Evolutionary conservation across 1,140 invertebrate species (phyloP).

Genomic region (Tetramorium alpestre): DNA sequence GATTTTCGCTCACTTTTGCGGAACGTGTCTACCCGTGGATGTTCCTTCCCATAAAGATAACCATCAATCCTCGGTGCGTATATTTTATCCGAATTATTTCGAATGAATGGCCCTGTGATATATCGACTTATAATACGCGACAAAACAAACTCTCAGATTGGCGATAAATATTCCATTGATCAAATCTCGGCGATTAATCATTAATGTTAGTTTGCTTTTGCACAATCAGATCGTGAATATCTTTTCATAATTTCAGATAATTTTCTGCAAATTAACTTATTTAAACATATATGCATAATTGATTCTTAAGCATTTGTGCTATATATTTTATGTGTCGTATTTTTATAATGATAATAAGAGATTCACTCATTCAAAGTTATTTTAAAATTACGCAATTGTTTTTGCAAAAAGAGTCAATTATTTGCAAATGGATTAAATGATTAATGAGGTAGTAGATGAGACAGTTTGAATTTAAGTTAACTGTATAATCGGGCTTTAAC

Average conservation of each 20-base stretch:
- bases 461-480: slow-evolving; percentile 57
- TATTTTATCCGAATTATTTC: slow-evolving; percentile 12
- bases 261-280: too few relatives aligned
- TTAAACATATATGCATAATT: too few relatives aligned
- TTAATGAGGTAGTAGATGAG: background rate
- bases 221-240: background rate
- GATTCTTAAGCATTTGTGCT: too few relatives aligned
- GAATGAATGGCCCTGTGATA: background rate
- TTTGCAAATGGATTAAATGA: background rate
- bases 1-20: background rate
- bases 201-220: background rate
- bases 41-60: background rate
- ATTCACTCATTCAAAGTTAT: background rate
- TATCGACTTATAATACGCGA: background rate
- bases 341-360: background rate
- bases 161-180: background rate
- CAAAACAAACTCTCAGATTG: background rate
- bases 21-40: background rate
- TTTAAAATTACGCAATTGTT: background rate
- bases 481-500: background rate
- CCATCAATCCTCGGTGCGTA: slow-evolving; percentile 1
- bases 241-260: too few relatives aligned
- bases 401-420: background rate
- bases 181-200: background rate
- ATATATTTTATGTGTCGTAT: too few relatives aligned